Base-by-base conservation (phyloP, 1,140 invertebrate species). In the Drosophila cardini region DNA sequence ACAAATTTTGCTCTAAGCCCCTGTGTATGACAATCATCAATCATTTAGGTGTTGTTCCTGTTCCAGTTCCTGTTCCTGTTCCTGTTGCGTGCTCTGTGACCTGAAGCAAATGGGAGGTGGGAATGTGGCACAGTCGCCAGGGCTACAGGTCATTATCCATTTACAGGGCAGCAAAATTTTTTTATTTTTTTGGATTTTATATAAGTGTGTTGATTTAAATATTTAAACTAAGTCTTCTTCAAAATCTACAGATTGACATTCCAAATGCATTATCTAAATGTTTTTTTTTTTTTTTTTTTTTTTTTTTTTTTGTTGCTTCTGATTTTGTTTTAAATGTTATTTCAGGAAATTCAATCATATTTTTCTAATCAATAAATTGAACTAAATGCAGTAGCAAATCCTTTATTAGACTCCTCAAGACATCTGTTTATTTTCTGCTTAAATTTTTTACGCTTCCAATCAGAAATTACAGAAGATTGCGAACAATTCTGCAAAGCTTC, bases 1-100 rank as follows among this genome's bases (percentile, higher is more conserved):
- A 26, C 21, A 26, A 26, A 4, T 26, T 26, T 26, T 26, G 42
- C 26, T 4, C 18, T 9, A 42, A 10, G n/a, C 16, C 52, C 10
- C n/a, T 10, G 57, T 30, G 52, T 76, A 64, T 69, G 82, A 78
- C 78, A 81, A 84, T 72, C 82, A 85, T 85, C 81, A 85, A 85
- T 85, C 81, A 86, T 85, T 78, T 71, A 78, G 82, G 77, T 77
- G 72, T 83, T 72, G 58, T 52, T 64, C 50, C 42, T 57, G 65
- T 70, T 55, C 50, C 42, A 52, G 65, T 70, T 55, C 21, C 21
- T 26, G 21, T 5, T 26, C 21, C 21, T 72, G 58, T 52, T 64
- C 50, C 42, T 57, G 65, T 70, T 55, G 58, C 75, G 68, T 71
- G 68, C 16, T 48, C 50, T 62, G 40, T 71, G 40, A 53, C 46